These are phyloP conservation scores for Malachius bipustulatus DNA, from an alignment of 2,888 invertebrate genomes.

Conservation along the genomic window DNA sequence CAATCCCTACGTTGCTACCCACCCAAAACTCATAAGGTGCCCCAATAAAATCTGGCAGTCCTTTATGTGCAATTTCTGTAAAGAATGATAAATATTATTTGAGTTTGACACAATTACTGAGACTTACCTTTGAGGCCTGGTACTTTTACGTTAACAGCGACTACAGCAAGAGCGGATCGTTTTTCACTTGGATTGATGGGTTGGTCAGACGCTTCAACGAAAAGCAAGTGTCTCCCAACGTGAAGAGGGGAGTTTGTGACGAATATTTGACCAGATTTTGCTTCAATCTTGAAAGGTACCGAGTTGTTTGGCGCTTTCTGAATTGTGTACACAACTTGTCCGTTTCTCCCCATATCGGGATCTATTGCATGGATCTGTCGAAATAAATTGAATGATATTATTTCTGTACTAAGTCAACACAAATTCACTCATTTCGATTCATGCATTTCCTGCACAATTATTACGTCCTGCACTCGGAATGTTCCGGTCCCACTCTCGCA, in stretches of 20 bases:
- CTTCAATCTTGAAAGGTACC: conserved; percentile 60
- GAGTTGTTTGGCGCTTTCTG: conserved; percentile 32
- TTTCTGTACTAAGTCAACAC: too few species aligned
- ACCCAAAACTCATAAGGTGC: conserved; percentile 87
- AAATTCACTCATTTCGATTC: too few species aligned
- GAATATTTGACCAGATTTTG: conserved; percentile 55
- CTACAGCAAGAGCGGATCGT: conserved; percentile 72
- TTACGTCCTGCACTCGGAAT: too few species aligned
- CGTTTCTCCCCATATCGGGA: conserved; percentile 67
- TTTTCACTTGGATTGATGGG: conserved; percentile 75
- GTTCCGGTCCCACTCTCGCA: too few species aligned
- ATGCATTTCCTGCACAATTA: too few species aligned
- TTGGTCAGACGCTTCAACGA: conserved; percentile 74
- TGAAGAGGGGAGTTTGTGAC: conserved; percentile 51
- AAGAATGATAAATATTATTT: conserved; percentile 15
- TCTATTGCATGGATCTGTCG: conserved; percentile 74
- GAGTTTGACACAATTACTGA: not conserved
- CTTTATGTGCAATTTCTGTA: conserved; percentile 39
- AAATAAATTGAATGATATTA: too few species aligned
- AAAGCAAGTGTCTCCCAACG: conserved; percentile 64
- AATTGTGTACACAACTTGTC: conserved; percentile 33
- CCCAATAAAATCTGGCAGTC: conserved; percentile 66
- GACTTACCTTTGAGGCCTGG: conserved; percentile 38
- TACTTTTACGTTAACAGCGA: conserved; percentile 62
- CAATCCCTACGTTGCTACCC: conserved; percentile 71